Evolutionary conservation across 2,797 vertebrate genomes (phyloP).

Genomic region (Neosalanx taihuensis): DNA sequence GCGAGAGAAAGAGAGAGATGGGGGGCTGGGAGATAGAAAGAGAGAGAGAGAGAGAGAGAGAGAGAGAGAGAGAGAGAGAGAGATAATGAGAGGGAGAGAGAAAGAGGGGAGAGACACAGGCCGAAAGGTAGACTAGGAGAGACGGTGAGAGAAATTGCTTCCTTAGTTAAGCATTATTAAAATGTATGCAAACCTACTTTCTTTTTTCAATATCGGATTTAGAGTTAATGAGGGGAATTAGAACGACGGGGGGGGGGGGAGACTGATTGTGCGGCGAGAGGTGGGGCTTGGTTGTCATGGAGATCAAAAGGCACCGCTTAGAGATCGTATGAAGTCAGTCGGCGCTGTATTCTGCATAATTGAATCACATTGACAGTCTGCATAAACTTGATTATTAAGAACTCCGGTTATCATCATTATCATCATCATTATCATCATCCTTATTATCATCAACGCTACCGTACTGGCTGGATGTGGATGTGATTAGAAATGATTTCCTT

Average conservation of each 20-base stretch:
- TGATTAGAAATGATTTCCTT: not conserved
- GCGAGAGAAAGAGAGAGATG: not conserved
- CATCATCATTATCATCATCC: not conserved
- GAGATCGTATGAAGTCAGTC: conserved; percentile 48
- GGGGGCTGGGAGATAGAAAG: not conserved
- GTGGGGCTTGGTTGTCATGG: conserved; percentile 64
- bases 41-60: not conserved
- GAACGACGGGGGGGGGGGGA: conserved; percentile 23
- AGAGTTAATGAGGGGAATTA: conserved; percentile 60
- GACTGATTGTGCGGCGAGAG: conserved; percentile 45
- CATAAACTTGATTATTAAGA: conserved; percentile 8
- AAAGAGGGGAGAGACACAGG: not conserved
- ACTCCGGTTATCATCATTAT: not conserved
- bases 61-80: not conserved
- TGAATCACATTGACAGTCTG: conserved; percentile 23
- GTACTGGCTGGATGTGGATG: not conserved
- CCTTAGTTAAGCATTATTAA: conserved; percentile 59
- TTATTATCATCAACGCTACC: not conserved
- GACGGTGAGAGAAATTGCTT: conserved; percentile 28
- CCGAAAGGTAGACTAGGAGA: not conserved
- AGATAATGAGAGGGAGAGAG: not conserved
- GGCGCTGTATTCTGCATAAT: conserved; percentile 60
- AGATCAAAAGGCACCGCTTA: conserved; percentile 64
- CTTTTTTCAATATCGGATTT: conserved; percentile 58
- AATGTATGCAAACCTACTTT: conserved; percentile 57